These are phyloP conservation scores for Eufriesea mexicana DNA, from an alignment of 1,140 invertebrate species.

Conservation along the genomic window DNA sequence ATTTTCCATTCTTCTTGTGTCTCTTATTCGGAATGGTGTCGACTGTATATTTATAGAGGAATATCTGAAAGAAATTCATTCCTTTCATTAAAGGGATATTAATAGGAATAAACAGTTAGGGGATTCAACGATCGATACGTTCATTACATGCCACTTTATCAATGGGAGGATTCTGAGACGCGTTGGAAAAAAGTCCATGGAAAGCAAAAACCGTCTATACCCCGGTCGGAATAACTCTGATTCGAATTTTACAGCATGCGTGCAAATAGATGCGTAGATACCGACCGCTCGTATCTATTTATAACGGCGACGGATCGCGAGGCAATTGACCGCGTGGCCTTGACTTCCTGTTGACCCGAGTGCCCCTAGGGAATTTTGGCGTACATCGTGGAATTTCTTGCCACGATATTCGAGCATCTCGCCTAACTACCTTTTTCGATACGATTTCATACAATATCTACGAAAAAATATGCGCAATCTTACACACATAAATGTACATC, in stretches of 20 bases:
- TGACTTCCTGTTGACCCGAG: slow-evolving; percentile 76
- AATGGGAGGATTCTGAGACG: slow-evolving; percentile 1
- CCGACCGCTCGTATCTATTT: slow-evolving; percentile 71
- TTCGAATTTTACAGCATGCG: slow-evolving; percentile 56
- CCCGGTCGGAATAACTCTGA: slow-evolving; percentile 23
- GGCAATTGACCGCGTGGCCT: slow-evolving; percentile 79
- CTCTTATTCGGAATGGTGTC: neutral
- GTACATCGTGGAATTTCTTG: slow-evolving; percentile 46
- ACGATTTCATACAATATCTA: neutral
- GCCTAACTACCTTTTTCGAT: neutral
- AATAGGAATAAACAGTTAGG: slow-evolving; percentile 6
- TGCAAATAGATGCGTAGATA: slow-evolving; percentile 66
- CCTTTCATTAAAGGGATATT: slow-evolving; percentile 14
- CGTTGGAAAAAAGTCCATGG: neutral
- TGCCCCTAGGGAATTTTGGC: slow-evolving; percentile 60
- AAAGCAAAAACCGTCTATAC: neutral
- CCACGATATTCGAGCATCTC: neutral
- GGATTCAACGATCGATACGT: slow-evolving; percentile 32
- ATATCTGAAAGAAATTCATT: neutral
- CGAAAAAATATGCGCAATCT: neutral
- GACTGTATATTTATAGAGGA: neutral
- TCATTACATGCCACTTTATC: neutral
- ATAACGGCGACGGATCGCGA: slow-evolving; percentile 70
- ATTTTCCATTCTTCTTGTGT: no score
- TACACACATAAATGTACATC: neutral